These are phyloP conservation scores for Arctopsyche grandis DNA, from an alignment of 1,140 invertebrate species.

Conservation along the genomic window DNA sequence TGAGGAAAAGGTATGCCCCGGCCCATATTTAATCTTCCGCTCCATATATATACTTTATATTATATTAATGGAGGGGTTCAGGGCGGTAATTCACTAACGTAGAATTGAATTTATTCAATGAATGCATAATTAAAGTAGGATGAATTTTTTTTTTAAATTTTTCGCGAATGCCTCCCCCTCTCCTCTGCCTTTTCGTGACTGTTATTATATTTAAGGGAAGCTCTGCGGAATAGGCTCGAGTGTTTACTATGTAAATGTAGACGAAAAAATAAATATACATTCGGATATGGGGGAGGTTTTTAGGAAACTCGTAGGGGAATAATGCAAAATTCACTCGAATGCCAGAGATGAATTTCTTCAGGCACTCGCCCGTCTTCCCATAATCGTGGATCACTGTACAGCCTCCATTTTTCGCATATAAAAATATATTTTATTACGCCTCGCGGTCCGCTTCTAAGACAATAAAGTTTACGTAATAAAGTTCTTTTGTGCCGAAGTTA, in stretches of 20 bases:
- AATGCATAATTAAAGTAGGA: constrained; percentile 3
- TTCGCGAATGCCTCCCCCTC: background rate
- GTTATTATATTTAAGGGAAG: background rate
- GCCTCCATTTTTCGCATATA: constrained; percentile 1
- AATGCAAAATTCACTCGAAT: background rate
- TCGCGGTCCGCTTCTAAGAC: background rate
- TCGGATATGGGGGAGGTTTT: too few relatives aligned
- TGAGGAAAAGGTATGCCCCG: background rate
- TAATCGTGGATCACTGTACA: constrained; percentile 12
- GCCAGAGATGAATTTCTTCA: constrained; percentile 10
- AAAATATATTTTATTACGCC: constrained; percentile 28
- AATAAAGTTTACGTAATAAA: constrained; percentile 23
- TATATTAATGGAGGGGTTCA: background rate
- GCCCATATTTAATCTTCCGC: background rate
- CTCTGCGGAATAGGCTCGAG: background rate
- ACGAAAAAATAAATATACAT: too few relatives aligned
- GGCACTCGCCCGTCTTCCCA: background rate
- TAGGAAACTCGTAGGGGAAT: too few relatives aligned
- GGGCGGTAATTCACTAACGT: background rate
- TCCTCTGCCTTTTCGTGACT: background rate
- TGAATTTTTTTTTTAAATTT: too few relatives aligned
- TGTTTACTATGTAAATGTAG: constrained; percentile 1
- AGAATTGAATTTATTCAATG: background rate
- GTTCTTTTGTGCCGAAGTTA: background rate
- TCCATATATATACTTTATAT: background rate